Evolutionary conservation across 2,113 vertebrate genomes (phyloP).

Genomic region (Riparia riparia): DNA sequence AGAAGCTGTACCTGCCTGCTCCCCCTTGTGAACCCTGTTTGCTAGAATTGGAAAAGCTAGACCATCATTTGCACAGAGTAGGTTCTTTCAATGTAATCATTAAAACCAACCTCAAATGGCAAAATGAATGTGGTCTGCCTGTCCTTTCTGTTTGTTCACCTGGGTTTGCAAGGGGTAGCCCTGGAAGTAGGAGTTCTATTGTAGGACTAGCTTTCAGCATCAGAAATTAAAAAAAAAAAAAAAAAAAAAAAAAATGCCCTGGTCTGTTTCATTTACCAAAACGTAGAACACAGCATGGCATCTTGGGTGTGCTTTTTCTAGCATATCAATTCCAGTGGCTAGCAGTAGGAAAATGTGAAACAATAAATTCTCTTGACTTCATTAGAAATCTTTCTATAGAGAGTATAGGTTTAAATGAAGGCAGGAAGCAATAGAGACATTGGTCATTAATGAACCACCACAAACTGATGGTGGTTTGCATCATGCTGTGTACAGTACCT

Average conservation of each 20-base stretch:
- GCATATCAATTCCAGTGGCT: background rate
- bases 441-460: background rate
- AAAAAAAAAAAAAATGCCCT: background rate
- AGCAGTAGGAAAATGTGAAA: background rate
- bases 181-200: background rate
- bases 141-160: background rate
- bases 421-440: background rate
- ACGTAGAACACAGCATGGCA: background rate
- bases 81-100: background rate
- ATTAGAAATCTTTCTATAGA: background rate
- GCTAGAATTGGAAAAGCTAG: background rate
- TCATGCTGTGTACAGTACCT: background rate
- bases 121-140: background rate
- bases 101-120: background rate
- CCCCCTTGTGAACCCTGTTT: background rate
- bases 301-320: background rate
- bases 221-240: background rate
- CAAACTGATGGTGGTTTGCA: background rate
- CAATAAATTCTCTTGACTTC: background rate
- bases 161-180: background rate
- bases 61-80: background rate
- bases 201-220: background rate
- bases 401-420: background rate
- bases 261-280: background rate
- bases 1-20: background rate